Evolutionary conservation across 2,888 invertebrate genomes (phyloP).

Genomic region (Celastrina argiolus): DNA sequence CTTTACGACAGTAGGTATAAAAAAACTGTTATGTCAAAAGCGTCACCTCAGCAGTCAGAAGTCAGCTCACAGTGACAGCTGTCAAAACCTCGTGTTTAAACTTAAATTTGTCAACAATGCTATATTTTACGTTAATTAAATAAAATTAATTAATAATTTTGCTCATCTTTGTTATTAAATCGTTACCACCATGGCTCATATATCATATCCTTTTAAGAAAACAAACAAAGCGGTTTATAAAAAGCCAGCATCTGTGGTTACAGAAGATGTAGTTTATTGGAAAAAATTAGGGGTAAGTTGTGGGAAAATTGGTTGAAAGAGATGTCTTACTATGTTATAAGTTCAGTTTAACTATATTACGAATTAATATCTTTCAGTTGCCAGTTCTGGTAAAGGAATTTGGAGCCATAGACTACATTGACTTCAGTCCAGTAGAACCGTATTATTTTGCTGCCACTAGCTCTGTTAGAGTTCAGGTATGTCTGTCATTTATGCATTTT

Average conservation of each 20-base stretch:
- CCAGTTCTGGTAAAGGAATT: conserved; percentile 95
- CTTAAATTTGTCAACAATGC: conserved; percentile 6
- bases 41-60: neutral
- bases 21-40: no score
- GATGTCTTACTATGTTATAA: no score
- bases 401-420: conserved; percentile 93
- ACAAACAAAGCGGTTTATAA: conserved; percentile 83
- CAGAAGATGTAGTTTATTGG: conserved; percentile 92
- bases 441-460: conserved; percentile 95
- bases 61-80: neutral
- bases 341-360: neutral
- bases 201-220: conserved; percentile 81
- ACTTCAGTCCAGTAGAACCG: conserved; percentile 93
- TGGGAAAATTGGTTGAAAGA: neutral
- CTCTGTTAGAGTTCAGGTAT: conserved; percentile 88
- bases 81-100: conserved; percentile 15
- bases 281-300: conserved; percentile 87
- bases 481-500: conserved; percentile 21
- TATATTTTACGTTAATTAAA: neutral
- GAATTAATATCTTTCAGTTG: conserved; percentile 61
- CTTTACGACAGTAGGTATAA: no score
- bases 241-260: conserved; percentile 81
- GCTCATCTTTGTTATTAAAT: neutral
- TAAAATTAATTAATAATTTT: neutral
- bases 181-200: conserved; percentile 52